A percentile compares a stretch with the other conserved stretches of the same genome.
Evolutionary conservation across 2,113 vertebrate species (phyloP).

Genomic region (Prunella fulvescens): DNA sequence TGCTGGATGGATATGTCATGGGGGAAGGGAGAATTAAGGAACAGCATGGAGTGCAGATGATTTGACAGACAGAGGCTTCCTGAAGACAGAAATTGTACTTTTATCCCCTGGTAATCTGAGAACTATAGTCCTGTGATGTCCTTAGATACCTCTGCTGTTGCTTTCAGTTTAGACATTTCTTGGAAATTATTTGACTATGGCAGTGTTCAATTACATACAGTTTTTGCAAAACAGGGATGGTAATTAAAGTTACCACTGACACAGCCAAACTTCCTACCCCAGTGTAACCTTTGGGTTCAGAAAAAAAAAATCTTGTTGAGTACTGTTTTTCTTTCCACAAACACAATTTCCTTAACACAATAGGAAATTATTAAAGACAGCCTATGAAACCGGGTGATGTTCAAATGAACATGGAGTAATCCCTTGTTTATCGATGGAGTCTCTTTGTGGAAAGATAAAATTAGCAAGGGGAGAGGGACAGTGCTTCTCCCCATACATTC

Average conservation of each 20-base stretch:
- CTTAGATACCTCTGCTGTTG: rapidly evolving
- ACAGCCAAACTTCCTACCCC: neutral
- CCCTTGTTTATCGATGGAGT: neutral
- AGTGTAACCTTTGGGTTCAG: neutral
- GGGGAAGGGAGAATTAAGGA: neutral
- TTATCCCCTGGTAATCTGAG: neutral
- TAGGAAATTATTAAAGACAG: neutral
- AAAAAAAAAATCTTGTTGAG: neutral
- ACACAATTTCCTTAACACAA: neutral
- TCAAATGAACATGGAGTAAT: neutral
- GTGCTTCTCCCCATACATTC: neutral
- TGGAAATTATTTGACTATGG: neutral
- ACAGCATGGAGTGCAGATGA: neutral
- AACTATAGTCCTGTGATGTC: neutral
- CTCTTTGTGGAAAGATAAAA: neutral
- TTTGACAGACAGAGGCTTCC: neutral
- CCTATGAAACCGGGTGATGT: neutral
- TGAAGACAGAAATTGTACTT: neutral
- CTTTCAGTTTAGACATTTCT: neutral
- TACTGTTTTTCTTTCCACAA: neutral
- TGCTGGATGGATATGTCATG: neutral
- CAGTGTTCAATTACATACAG: neutral
- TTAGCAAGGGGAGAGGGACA: neutral
- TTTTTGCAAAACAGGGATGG: neutral
- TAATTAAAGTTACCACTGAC: neutral